Evolutionary conservation across 2,888 invertebrate species (phyloP), one percentile per base, ranked within the genome.

Genomic region (Eupithecia insigniata): DNA sequence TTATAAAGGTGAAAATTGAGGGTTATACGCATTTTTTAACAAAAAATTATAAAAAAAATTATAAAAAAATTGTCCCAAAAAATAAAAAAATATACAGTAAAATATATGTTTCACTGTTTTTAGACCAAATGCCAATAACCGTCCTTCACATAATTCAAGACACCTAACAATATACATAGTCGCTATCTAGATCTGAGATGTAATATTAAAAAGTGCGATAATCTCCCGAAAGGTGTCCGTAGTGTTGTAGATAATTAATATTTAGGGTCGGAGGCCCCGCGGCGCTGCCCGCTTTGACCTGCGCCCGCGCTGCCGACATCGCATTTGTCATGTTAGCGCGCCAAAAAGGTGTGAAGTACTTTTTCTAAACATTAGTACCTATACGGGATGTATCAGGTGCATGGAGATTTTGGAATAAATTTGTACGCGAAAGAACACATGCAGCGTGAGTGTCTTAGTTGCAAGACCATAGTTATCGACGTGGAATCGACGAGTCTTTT

Each of bases 291-390:
- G 85, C 91, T 92, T 92, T 92, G 92, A 88, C 81, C 82, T 83
- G 81, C 85, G 86, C 86, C 72, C 68, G 72, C 87, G 86, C 87
- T 89, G 83, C 83, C 84, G 84, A 83, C 85, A 74, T 28, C 90
- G 89, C 93, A 92, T 94, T 94, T 93, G 93, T 93, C 93, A 93
- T 93, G 93, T 94, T 93, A 92, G 91, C 92, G 89, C 85, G 83
- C 90, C 87, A 87, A 89, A 51, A 91, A 94, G 92, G 93, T 94
- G 93, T 94, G 93, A 93, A 93, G 91, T 89, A 89, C 90, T 92
- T 92, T 93, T 93, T 92, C 88, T 88, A 90, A 91, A 88, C 83
- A 92, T 93, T 91, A 92, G 91, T 91, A n/a, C n/a, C n/a, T n/a
- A 36, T 64, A 73, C 67, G 68, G 67, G 67, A 16, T 70, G 73